Base-by-base conservation (phyloP, 2,888 invertebrate genomes). In the Xanthorhoe spadicearia region DNA sequence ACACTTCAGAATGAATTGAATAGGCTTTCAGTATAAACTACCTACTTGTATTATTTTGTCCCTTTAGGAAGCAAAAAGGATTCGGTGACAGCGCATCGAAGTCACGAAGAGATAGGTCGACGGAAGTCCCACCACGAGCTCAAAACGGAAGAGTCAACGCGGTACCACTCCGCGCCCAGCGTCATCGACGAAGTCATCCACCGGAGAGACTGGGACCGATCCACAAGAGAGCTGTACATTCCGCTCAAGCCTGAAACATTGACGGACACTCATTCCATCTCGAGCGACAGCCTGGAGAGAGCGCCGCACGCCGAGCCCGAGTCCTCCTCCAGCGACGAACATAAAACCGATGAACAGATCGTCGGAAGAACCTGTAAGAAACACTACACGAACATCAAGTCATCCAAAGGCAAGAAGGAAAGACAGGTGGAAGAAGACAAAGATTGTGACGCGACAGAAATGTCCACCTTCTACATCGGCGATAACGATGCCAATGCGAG, bases 91-190 rank as follows among this genome's bases (percentile, higher is more conserved):
- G 87, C 90, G 0, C 89, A 91, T 68, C 81, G 90, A 54, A 91
- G 91, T 65, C 90, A 91, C 76, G 91, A 91, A 66, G 92, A 91
- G 73, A 90, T 91, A 19, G 78, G 80, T 3, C 81, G 87, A 0
- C 82, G 86, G 28, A 85, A 83, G 56, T 87, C 86, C 0, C 81
- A 85, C 32, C 79, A 78, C 23, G 86, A 84, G 18, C 59, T 56
- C 0, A 77, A 78, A 0, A 77, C 79, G 0, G 79, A 77, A 1
- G 84, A 85, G 18, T 59, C 66, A 2, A 69, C 82, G 0, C 84
- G 89, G n/a, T 88, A 91, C 77, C 89, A 90, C 77, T 92, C 91
- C 38, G 92, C 92, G 0, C 92, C 92, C 28, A 88, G 87, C 76
- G 91, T 92, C 71, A 91, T 92, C 50, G 85, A 91, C 72, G 91